Percentiles rank a stretch among this genome's conserved stretches.
Conservation (phyloP, 2,113 vertebrate species). For the Anarhynchus alexandrinus region DNA sequence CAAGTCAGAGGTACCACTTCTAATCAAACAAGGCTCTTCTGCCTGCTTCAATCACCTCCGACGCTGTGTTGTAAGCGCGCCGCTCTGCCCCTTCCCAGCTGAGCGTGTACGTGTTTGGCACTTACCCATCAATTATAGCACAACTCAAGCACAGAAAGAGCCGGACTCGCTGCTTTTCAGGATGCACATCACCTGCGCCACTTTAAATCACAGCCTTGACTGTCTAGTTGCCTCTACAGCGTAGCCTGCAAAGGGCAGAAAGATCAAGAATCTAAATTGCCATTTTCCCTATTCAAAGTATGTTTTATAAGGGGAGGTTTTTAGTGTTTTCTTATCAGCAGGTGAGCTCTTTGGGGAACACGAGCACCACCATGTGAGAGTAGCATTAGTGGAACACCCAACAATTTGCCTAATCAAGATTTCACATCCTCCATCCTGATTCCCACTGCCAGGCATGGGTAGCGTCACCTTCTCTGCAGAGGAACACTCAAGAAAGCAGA, state of each 20-base stretch:
- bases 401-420: too few species aligned
- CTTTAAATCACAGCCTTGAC: not conserved
- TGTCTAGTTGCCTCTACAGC: rapidly evolving
- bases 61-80: rapidly evolving
- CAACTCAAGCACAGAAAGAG: not conserved
- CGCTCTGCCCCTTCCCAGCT: not conserved
- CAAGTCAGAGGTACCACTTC: not conserved
- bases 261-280: not conserved
- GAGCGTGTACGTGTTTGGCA: rapidly evolving
- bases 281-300: not conserved
- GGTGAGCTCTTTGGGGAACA: not conserved
- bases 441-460: not conserved
- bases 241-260: not conserved
- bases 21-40: not conserved
- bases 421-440: not conserved
- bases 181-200: too few species aligned
- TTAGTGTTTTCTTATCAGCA: not conserved
- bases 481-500: not conserved
- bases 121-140: too few species aligned
- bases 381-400: not conserved
- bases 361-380: not conserved
- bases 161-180: not conserved
- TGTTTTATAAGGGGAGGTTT: not conserved
- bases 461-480: not conserved
- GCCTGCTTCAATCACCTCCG: too few species aligned